A percentile compares a stretch with the other conserved stretches of the same genome.
Evolutionary conservation across 2,797 vertebrate species (phyloP).

Genomic region (Onychomys arenicola): DNA sequence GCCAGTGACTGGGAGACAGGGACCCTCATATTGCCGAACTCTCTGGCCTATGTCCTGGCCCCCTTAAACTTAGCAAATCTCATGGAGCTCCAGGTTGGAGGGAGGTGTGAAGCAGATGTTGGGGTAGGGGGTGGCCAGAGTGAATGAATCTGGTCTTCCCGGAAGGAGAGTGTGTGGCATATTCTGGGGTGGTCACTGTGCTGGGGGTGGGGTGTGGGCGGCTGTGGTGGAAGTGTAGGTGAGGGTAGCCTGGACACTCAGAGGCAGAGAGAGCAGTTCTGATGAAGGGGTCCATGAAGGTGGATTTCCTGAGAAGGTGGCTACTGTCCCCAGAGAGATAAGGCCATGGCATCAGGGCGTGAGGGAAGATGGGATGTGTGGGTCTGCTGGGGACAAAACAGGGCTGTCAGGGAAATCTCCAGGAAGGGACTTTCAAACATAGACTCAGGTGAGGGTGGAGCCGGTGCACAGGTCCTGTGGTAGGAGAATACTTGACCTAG

Average conservation of each 20-base stretch:
- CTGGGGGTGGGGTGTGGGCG: background rate
- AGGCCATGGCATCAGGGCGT: background rate
- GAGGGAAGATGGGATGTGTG: background rate
- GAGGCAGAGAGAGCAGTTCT: background rate
- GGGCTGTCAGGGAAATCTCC: background rate
- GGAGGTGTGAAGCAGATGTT: slow-evolving; percentile 20
- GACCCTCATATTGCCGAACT: background rate
- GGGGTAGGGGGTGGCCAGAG: background rate
- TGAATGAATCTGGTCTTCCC: background rate
- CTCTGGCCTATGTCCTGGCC: background rate
- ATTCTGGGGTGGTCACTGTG: background rate
- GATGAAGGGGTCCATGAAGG: background rate
- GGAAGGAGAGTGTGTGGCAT: background rate
- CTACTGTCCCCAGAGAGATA: background rate
- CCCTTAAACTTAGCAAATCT: slow-evolving; percentile 57
- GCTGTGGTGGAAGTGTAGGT: background rate
- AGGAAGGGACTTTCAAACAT: background rate
- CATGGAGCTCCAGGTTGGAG: slow-evolving; percentile 27
- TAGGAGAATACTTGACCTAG: background rate
- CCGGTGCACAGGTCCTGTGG: background rate
- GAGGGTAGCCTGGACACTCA: background rate
- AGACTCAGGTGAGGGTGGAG: background rate
- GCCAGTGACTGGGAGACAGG: slow-evolving; percentile 1
- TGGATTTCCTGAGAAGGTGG: slow-evolving; percentile 20
- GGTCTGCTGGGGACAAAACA: background rate